Base-by-base conservation (phyloP, 2,888 invertebrate genomes). In the Oxycera nigricornis region DNA sequence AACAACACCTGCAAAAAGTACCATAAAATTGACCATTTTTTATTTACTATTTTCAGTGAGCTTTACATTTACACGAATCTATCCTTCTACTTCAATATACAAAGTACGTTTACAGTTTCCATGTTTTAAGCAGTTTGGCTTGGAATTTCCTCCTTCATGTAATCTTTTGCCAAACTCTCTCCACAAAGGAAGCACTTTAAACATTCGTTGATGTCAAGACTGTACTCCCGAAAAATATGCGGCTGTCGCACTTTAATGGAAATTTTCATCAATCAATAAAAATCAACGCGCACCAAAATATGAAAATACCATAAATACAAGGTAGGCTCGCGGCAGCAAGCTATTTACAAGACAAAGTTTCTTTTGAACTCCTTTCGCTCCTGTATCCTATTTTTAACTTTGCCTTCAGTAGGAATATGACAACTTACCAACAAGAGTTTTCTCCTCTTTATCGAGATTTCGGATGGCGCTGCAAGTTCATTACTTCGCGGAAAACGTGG, bases 221-320 rank as follows among this genome's bases (percentile, higher is more conserved):
- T n/a, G n/a, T n/a, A n/a, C n/a, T n/a, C n/a, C n/a, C 30, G 17
- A 46, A 67, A 62, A 67, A 50, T 50, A 68, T 68, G 68, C 26
- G 20, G 17, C n/a, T 7, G 50, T 70, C 70, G 52, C 70, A 31
- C 70, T 70, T 70, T 70, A 70, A 70, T 30, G 35, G 22, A 35
- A 65, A 55, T 70, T 70, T 70, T 70, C 30, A 35, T 70, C 20
- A 35, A 70, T 70, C 70, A 70, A 70, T 70, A 68, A 68, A 68
- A 35, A 70, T 70, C 31, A 35, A 17, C 70, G 55, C 52, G 70
- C 70, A 14, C 55, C 55, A 70, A 70, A 55, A 50, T 11, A n/a
- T 55, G 20, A 11, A 24, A 20, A 31, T 22, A 24, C 7, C 46
- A 26, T n/a, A 46, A 50, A 17, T 22, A 22, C 6, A 17, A 4